A percentile compares a stretch with the other conserved stretches of the same genome.
These are phyloP conservation scores for Tenualosa thibaudeaui DNA, from an alignment of 2,797 vertebrate species.

Conservation along the genomic window DNA sequence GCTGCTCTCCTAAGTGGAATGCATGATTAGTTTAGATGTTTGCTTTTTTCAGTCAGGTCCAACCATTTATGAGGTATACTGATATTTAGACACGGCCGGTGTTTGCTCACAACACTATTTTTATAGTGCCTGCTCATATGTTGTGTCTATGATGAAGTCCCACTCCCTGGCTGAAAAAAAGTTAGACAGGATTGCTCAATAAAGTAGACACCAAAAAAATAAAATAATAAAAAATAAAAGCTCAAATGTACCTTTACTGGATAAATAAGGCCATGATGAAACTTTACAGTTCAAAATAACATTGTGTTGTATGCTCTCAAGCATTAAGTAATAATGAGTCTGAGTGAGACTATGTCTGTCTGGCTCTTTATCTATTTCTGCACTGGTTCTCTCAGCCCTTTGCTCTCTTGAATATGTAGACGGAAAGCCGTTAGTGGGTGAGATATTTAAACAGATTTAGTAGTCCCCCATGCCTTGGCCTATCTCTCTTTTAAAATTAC, in stretches of 20 bases:
- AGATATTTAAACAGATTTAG: slow-evolving; percentile 19
- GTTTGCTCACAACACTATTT: slow-evolving; percentile 1
- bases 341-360: background rate
- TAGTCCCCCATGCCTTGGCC: background rate
- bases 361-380: slow-evolving; percentile 11
- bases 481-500: slow-evolving; percentile 59
- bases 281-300: background rate
- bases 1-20: background rate
- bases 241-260: background rate
- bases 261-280: background rate
- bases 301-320: background rate
- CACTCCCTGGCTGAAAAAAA: background rate
- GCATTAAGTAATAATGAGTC: background rate
- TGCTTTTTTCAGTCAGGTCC: background rate
- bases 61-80: background rate
- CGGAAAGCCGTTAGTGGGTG: slow-evolving; percentile 15
- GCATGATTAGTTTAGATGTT: background rate
- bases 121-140: slow-evolving; percentile 10
- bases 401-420: background rate
- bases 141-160: slow-evolving; percentile 24
- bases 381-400: background rate
- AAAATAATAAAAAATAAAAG: no score
- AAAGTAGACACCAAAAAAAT: background rate
- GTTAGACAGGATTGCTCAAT: background rate
- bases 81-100: background rate